These are phyloP conservation scores for Oasisia sp. DNA, from an alignment of 2,888 invertebrate species.

Conservation along the genomic window DNA sequence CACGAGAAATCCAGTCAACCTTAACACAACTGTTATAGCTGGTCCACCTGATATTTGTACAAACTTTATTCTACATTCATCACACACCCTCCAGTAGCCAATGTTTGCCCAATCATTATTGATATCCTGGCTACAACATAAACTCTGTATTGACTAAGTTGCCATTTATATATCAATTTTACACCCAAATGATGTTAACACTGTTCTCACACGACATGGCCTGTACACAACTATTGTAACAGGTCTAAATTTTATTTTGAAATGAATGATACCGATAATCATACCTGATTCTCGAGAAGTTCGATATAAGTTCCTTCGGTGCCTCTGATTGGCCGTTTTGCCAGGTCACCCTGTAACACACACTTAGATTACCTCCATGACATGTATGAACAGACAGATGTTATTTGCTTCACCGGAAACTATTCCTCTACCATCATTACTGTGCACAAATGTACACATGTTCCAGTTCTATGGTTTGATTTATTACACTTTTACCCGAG, in stretches of 20 bases:
- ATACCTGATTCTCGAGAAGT: not conserved
- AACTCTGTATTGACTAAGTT: not conserved
- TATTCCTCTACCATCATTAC: no score
- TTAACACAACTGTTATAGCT: not conserved
- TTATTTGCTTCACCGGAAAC: no score
- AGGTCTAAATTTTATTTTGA: not conserved
- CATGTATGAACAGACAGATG: not conserved
- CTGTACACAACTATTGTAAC: not conserved
- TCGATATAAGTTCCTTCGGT: not conserved
- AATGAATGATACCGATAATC: not conserved
- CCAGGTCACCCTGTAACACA: not conserved
- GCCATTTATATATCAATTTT: not conserved
- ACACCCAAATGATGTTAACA: not conserved
- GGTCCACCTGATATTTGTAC: not conserved
- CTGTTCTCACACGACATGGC: not conserved
- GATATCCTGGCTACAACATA: not conserved
- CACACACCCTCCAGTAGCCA: not conserved
- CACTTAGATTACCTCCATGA: no score
- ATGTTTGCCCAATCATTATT: not conserved
- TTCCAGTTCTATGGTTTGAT: no score
- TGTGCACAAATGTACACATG: no score
- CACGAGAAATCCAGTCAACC: not conserved
- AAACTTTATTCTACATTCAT: not conserved
- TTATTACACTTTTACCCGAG: no score
- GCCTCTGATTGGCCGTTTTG: not conserved